These are phyloP conservation scores for Solea senegalensis DNA, from an alignment of 2,113 vertebrate species.

Conservation along the genomic window DNA sequence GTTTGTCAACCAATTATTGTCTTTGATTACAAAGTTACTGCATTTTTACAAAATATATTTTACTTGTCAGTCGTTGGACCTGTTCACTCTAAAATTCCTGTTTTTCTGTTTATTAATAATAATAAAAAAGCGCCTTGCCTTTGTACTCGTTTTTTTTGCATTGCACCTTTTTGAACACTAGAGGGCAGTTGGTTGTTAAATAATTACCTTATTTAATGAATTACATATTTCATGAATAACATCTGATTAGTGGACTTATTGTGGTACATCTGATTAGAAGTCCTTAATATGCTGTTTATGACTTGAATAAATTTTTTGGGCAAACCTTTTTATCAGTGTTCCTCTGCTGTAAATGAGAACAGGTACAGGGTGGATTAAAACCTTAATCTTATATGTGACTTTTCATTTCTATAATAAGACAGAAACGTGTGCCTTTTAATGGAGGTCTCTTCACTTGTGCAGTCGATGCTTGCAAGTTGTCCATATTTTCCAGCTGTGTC, in stretches of 20 bases:
- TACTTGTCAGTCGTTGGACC: neutral
- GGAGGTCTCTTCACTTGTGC: conserved; percentile 25
- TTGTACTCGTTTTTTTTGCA: conserved; percentile 18
- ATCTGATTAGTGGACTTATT: neutral
- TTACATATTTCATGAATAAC: too few relatives aligned
- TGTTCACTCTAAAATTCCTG: conserved; percentile 13
- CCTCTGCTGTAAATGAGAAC: neutral
- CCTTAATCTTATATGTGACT: neutral
- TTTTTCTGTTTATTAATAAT: conserved; percentile 28
- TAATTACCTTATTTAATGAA: too few relatives aligned
- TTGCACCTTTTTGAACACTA: conserved; percentile 34
- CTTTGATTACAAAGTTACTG: neutral
- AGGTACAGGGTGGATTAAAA: neutral
- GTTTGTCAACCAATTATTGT: neutral
- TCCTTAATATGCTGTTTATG: neutral
- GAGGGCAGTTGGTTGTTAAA: conserved; percentile 33
- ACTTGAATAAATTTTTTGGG: neutral
- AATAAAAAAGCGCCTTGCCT: conserved; percentile 10
- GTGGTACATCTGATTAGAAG: neutral
- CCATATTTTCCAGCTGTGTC: conserved; percentile 59
- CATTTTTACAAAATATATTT: neutral
- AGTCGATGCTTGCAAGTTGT: conserved; percentile 28
- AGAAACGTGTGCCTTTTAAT: neutral
- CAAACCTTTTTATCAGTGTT: neutral
- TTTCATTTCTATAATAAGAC: neutral